These are phyloP conservation scores for Sisyra terminalis DNA, from an alignment of 2,888 invertebrate genomes.

Conservation along the genomic window DNA sequence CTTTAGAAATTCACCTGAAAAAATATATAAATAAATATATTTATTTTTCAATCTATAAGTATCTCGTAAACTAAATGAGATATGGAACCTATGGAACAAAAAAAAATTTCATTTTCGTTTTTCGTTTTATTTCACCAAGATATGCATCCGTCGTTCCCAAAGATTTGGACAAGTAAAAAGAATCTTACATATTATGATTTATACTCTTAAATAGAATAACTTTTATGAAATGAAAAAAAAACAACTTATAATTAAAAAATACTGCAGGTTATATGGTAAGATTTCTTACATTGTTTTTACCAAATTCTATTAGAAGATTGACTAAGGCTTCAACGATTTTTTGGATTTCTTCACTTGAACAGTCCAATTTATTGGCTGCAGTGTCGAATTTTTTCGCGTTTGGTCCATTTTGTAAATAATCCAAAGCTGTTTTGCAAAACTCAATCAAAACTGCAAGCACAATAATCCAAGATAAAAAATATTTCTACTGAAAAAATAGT, in stretches of 20 bases:
- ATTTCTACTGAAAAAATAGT: constrained; percentile 8
- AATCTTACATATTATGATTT: no score
- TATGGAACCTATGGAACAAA: no score
- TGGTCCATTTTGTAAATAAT: constrained; percentile 47
- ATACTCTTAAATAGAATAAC: background rate
- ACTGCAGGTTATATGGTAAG: constrained; percentile 3
- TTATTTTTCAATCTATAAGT: no score
- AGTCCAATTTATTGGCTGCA: constrained; percentile 45
- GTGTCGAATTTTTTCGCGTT: constrained; percentile 42
- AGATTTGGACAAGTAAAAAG: constrained; percentile 14
- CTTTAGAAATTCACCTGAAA: no score
- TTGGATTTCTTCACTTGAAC: constrained; percentile 34
- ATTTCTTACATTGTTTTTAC: constrained; percentile 46
- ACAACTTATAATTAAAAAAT: constrained; percentile 2
- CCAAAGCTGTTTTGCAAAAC: constrained; percentile 50
- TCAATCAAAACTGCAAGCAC: constrained; percentile 43
- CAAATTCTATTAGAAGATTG: constrained; percentile 53
- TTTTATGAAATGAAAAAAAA: background rate
- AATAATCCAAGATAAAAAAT: constrained; percentile 5
- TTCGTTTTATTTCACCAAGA: no score
- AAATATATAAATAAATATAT: no score
- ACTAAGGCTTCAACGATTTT: constrained; percentile 55
- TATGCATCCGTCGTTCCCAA: no score
- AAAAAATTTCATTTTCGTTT: no score
- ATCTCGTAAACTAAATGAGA: no score